phyloP scores from a whole-genome alignment of 1,140 invertebrate species.

The Ceratosolen fusciceps region DNA sequence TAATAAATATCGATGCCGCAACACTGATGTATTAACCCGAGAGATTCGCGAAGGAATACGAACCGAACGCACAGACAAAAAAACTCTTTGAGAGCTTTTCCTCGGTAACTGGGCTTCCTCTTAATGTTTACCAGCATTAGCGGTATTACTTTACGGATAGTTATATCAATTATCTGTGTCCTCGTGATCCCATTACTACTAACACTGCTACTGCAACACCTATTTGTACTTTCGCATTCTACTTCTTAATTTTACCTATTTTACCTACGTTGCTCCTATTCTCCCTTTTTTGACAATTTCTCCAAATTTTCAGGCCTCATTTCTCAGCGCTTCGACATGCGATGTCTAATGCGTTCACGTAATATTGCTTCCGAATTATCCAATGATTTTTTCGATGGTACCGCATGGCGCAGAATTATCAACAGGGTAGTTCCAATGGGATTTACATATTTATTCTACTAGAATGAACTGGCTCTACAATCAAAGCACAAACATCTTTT shows the following conservation, averaged over 20 bases:
- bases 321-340: not conserved
- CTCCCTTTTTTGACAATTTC: not conserved
- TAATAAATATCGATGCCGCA: no score
- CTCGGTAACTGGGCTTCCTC: no score
- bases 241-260: no score
- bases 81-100: conserved; percentile 48
- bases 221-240: no score
- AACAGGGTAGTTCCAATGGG: conserved; percentile 36
- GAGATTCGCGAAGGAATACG: conserved; percentile 52
- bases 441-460: conserved; percentile 47
- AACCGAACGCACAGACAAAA: conserved; percentile 31
- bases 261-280: no score
- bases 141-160: no score
- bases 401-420: conserved; percentile 31
- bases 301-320: conserved; percentile 29
- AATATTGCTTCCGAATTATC: not conserved
- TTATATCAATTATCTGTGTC: no score
- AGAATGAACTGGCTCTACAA: conserved; percentile 32
- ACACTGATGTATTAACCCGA: conserved; percentile 60
- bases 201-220: no score
- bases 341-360: conserved; percentile 17
- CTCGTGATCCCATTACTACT: no score
- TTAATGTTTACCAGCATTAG: no score
- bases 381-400: conserved; percentile 28
- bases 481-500: conserved; percentile 3